Base-by-base conservation (phyloP, 2,113 vertebrate species). In the Serinus canaria region DNA sequence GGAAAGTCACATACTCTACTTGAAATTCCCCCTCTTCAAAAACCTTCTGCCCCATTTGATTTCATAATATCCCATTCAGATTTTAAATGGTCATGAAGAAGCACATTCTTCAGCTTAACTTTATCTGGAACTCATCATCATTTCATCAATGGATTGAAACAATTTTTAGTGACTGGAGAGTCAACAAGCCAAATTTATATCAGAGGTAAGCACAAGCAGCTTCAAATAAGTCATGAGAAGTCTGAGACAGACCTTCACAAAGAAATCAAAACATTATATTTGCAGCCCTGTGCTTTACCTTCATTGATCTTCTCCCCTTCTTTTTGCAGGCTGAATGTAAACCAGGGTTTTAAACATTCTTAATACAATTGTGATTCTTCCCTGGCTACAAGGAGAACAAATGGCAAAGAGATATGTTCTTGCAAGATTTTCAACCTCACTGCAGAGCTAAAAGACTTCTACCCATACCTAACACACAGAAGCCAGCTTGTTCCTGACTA, bases 21-120 rank as follows among this genome's bases (percentile, higher is more conserved):
- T 83, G 68, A 95, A 96, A 96, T 55, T 92, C 33, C 64, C 75
- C 55, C 49, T 86, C 59, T 87, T 90, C 83, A 68, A 83, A 93
- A 90, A 10, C 15, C 59, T 86, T 67, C 86, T 52, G 13, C 39
- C 59, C 39, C 9, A 8, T 35, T 50, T 77, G 83, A 88, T 94
- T 94, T 92, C 14, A 24, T 91, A 94, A 91, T 70, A 90, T 53
- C 31, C 73, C 33, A n/a, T 70, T 93, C 83, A 74, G 35, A 73
- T 83, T 77, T 90, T 39, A 86, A 80, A 69, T 19, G 23, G 33
- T 74, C 55, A 63, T 31, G 41, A 83, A 79, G 62, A 66, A 33
- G 53, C 59, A 89, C 60, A 86, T 86, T 91, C 69, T 87, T 91
- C 53, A 83, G 43, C 33, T 9, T 50, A 70, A 79, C 47, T 77